A percentile compares a stretch with the other conserved stretches of the same genome.
Conservation (phyloP, 2,113 vertebrate species). For the Pseudopodoces humilis region DNA sequence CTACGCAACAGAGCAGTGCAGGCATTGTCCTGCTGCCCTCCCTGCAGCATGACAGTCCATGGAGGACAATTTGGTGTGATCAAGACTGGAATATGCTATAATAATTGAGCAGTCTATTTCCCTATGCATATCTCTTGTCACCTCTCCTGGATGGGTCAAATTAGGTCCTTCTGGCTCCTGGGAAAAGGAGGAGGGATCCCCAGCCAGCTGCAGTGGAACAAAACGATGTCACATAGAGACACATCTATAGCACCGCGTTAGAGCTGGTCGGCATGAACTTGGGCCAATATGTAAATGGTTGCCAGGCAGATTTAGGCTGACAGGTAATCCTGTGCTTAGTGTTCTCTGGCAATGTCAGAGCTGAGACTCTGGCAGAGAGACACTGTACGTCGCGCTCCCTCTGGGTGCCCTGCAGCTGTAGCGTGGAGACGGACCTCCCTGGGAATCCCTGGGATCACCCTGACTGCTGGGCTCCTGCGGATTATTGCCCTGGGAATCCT, state of each 20-base stretch:
- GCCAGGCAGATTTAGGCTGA: background rate
- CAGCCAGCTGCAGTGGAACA: background rate
- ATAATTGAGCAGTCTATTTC: background rate
- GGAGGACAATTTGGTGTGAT: background rate
- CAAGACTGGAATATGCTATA: background rate
- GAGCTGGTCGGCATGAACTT: background rate
- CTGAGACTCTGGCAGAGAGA: background rate
- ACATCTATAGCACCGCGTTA: background rate
- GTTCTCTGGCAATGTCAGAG: background rate
- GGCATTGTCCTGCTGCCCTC: background rate
- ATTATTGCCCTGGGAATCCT: background rate
- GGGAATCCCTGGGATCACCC: background rate
- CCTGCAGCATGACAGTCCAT: background rate
- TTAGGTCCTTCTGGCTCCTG: background rate
- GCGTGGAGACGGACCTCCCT: background rate
- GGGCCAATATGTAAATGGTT: background rate
- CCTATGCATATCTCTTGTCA: background rate
- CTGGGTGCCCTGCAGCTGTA: background rate
- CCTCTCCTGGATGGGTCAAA: background rate
- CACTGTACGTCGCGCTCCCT: fast-evolving
- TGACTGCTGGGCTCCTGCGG: background rate
- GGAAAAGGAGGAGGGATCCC: background rate
- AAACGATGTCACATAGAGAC: background rate
- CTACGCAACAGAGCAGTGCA: background rate
- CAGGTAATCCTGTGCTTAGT: background rate